phyloP scores from a whole-genome alignment of 2,113 vertebrate genomes.

The Epinephelus lanceolatus region DNA sequence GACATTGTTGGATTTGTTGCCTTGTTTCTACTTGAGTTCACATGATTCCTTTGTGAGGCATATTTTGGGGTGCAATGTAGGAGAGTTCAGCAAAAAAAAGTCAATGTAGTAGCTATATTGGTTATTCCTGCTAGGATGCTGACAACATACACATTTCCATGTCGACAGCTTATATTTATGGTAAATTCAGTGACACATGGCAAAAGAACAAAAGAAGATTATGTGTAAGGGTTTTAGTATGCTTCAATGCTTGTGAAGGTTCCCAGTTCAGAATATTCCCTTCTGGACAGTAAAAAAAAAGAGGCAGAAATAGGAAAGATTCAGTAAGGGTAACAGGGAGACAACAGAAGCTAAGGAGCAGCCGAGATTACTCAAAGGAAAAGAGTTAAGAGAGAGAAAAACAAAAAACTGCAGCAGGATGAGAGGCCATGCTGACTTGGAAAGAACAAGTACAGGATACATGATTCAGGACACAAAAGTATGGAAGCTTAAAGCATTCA shows the following conservation, averaged over 20 bases:
- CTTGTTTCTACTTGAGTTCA: slow-evolving; percentile 57
- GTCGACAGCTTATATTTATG: not conserved
- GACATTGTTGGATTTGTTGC: slow-evolving; percentile 48
- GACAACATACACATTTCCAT: not conserved
- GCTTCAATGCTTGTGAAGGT: not conserved
- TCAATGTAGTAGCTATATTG: not conserved
- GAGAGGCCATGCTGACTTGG: too few relatives aligned
- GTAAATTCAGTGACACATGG: not conserved
- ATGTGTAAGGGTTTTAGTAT: not conserved
- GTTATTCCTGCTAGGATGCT: not conserved
- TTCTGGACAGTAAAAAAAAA: not conserved
- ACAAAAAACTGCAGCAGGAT: not conserved
- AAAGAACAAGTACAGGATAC: not conserved
- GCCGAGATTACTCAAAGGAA: not conserved
- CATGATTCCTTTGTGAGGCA: not conserved
- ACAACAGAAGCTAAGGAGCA: not conserved
- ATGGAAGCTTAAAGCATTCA: not conserved
- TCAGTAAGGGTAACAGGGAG: not conserved
- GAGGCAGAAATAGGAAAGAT: not conserved
- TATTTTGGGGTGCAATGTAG: slow-evolving; percentile 3
- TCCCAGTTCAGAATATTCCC: not conserved
- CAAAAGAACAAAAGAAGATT: not conserved
- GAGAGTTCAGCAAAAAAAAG: not conserved
- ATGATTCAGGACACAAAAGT: not conserved
- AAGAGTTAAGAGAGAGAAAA: not conserved